Evolutionary conservation across 2,113 vertebrate genomes (phyloP), one percentile per base, ranked within the genome.

Genomic region (Siniperca chuatsi): DNA sequence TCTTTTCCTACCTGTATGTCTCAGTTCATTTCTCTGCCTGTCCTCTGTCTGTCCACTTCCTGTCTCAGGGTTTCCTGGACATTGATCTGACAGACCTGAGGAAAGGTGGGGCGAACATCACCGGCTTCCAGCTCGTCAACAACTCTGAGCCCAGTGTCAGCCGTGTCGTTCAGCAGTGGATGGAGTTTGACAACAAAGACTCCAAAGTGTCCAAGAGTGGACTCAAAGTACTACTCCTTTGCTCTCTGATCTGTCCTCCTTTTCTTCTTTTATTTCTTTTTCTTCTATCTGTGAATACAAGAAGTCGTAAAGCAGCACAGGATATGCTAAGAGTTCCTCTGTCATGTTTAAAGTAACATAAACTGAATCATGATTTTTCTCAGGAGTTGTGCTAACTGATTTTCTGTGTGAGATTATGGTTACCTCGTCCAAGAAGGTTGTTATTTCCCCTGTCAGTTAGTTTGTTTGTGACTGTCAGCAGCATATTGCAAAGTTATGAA

Each of bases 41-140:
- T 86, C 37, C 77, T 70, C 37, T 79, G 15, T 15, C 16, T 90
- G 42, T 85, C 37, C 77, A 6, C 46, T 73, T 79, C 46, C 33
- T 68, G 20, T 78, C 76, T 8, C 90, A 99, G 98, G 98, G 98
- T 21, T 99, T 99, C 93, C 96, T 99, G 95, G 98, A 99, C 90
- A 97, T 99, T 6, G 97, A 99, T 89, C 91, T 99, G 89, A 97
- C 96, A 35, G 98, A 98, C 88, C 97, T 99, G 93, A 98, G 96
- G 86, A 97, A 98, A 90, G 98, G 97, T 0, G 98, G 98, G 1
- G 98, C 97, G 25, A 99, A 99, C 11, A 97, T 99, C 86, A 98
- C 98, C 0, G 98, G 98, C 6, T 99, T 99, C 92, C 98, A 99
- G 91, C 23, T 99, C 76, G 98, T 99, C 87, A 98, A 99, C 94